Conservation (phyloP, 2,113 vertebrate genomes). For the Paramisgurnus dabryanus region DNA sequence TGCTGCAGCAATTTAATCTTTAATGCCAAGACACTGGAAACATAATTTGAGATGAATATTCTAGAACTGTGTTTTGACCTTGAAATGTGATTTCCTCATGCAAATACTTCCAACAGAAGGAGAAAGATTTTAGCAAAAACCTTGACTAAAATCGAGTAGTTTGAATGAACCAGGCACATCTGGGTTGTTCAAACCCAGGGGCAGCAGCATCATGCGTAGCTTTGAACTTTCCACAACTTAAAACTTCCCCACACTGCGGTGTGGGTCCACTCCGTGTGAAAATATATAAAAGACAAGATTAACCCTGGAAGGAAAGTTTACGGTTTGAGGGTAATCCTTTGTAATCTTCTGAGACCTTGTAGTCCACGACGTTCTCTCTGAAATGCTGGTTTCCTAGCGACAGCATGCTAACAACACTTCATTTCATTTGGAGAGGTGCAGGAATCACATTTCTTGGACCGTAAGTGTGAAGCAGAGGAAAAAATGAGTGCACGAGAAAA, state of each 20-base stretch:
- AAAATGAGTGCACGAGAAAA: neutral
- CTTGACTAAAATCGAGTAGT: too few relatives aligned
- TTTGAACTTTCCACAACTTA: conserved; percentile 44
- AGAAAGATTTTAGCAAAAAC: too few relatives aligned
- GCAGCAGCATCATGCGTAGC: conserved; percentile 11
- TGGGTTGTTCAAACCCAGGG: conserved; percentile 13
- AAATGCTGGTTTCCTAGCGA: conserved; percentile 45
- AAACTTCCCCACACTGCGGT: conserved; percentile 28
- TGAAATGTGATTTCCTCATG: too few relatives aligned
- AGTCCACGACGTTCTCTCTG: conserved; percentile 46
- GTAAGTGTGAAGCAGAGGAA: conserved; percentile 11
- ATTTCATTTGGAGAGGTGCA: conserved; percentile 38
- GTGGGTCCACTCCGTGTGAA: conserved; percentile 46
- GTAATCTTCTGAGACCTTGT: conserved; percentile 57
- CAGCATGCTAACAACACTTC: conserved; percentile 53
- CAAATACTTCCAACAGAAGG: too few relatives aligned
- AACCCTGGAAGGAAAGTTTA: conserved; percentile 44
- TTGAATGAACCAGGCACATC: neutral
- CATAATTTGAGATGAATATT: neutral
- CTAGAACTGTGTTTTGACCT: neutral
- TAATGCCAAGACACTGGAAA: neutral
- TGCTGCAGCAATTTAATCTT: neutral
- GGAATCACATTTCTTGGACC: conserved; percentile 33
- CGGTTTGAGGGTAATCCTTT: conserved; percentile 45
- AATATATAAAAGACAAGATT: conserved; percentile 53